Conservation (phyloP, 2,797 vertebrate species). For the Schizopygopsis malacanthus region DNA sequence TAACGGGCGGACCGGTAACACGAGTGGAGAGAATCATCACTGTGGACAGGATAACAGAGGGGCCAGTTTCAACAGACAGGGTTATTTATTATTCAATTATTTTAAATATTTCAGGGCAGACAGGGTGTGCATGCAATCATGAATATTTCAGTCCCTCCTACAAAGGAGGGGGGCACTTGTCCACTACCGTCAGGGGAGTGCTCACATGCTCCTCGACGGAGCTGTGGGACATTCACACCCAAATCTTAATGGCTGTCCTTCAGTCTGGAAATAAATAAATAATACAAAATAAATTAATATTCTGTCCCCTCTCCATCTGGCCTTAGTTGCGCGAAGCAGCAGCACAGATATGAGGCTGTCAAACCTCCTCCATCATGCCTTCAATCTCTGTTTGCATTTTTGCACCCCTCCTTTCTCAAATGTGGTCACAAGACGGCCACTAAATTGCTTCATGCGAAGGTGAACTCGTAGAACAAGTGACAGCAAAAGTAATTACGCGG, state of each 20-base stretch:
- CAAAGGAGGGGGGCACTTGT: slow-evolving; percentile 66
- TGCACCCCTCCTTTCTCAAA: slow-evolving; percentile 19
- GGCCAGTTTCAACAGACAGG: slow-evolving; percentile 57
- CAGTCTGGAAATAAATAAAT: neutral
- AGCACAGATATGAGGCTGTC: slow-evolving; percentile 41
- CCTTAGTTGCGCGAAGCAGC: slow-evolving; percentile 1
- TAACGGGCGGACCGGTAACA: slow-evolving; percentile 65
- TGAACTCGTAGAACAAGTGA: slow-evolving; percentile 42
- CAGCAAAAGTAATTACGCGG: slow-evolving; percentile 49
- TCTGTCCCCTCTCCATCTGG: slow-evolving; percentile 22
- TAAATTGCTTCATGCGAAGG: slow-evolving; percentile 20
- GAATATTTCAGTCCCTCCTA: slow-evolving; percentile 72
- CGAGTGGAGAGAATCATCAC: slow-evolving; percentile 58
- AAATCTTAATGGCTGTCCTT: slow-evolving; percentile 42
- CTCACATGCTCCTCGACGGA: neutral
- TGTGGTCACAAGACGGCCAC: slow-evolving; percentile 6
- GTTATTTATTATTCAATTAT: slow-evolving; percentile 77
- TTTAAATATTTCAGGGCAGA: slow-evolving; percentile 78
- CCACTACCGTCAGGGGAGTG: slow-evolving; percentile 64
- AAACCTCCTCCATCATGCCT: slow-evolving; percentile 34
- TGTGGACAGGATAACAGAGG: slow-evolving; percentile 46
- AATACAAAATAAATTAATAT: neutral
- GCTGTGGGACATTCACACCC: slow-evolving; percentile 58
- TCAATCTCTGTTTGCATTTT: slow-evolving; percentile 29
- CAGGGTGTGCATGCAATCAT: slow-evolving; percentile 71